These are phyloP conservation scores for Pseudochaenichthys georgianus DNA, from an alignment of 2,797 vertebrate species.

Conservation along the genomic window DNA sequence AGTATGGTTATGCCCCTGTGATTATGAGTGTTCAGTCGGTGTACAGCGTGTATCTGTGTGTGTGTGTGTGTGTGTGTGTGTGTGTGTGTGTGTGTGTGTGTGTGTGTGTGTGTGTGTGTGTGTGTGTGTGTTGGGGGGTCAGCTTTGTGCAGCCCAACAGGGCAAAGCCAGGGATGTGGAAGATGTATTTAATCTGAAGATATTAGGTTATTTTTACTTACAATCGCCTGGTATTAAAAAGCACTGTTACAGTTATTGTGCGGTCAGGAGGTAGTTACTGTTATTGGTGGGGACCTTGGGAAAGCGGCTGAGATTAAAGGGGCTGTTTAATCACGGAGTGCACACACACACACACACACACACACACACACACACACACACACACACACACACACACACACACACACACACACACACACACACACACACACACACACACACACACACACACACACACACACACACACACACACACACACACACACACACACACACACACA, in stretches of 20 bases:
- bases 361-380: conserved; percentile 6
- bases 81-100: not conserved
- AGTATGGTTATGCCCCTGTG: conserved; percentile 66
- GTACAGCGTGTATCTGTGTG: conserved; percentile 13
- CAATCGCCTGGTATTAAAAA: conserved; percentile 81
- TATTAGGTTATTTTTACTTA: conserved; percentile 87
- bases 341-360: conserved; percentile 5
- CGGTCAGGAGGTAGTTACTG: conserved; percentile 57
- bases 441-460: too few relatives aligned
- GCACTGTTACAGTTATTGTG: conserved; percentile 75
- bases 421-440: too few relatives aligned
- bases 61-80: conserved; percentile 3
- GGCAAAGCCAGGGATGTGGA: conserved; percentile 63
- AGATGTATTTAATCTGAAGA: conserved; percentile 86
- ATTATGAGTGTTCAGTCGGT: conserved; percentile 51
- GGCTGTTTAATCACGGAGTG: conserved; percentile 68
- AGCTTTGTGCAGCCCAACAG: conserved; percentile 70
- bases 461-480: too few relatives aligned
- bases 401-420: too few relatives aligned
- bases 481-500: too few relatives aligned
- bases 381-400: too few relatives aligned
- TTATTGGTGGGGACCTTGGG: conserved; percentile 63
- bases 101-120: too few relatives aligned
- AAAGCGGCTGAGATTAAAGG: conserved; percentile 65
- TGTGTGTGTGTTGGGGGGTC: too few relatives aligned